phyloP scores from a whole-genome alignment of 2,888 invertebrate genomes.

The Leptopilina syphax region DNA sequence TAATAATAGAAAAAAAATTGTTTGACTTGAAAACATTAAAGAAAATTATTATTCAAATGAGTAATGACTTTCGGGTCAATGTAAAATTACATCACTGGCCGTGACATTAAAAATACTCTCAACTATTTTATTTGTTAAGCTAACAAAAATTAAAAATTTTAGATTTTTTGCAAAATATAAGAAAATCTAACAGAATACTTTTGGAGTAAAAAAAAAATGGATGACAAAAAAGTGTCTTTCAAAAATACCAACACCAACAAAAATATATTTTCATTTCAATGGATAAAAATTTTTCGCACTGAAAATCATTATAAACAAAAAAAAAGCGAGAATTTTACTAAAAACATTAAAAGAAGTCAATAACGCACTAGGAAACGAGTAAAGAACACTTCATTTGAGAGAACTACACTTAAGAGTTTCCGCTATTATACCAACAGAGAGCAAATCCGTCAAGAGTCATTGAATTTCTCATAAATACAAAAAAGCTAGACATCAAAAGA shows the following conservation, averaged over 20 bases:
- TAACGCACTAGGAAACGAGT: slow-evolving; percentile 19
- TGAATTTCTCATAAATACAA: slow-evolving; percentile 22
- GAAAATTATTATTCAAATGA: too few species aligned
- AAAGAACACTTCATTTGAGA: slow-evolving; percentile 36
- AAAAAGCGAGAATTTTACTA: neutral
- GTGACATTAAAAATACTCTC: too few species aligned
- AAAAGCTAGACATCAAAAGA: neutral
- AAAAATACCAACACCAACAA: too few species aligned
- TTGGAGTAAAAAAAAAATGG: neutral
- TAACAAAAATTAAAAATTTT: too few species aligned
- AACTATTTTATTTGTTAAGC: too few species aligned
- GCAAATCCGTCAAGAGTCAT: slow-evolving; percentile 10
- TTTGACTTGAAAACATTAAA: too few species aligned
- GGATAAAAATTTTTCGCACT: neutral
- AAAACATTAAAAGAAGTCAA: slow-evolving; percentile 14
- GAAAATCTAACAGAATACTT: too few species aligned
- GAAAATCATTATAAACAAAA: neutral
- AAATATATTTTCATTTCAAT: neutral
- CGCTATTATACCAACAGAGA: slow-evolving; percentile 20
- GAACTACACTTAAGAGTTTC: slow-evolving; percentile 18
- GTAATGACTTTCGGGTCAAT: too few species aligned
- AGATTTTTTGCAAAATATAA: too few species aligned
- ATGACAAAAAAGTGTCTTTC: neutral
- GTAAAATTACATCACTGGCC: too few species aligned
- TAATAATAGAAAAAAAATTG: too few species aligned